These are phyloP conservation scores for Epirrhoe alternata DNA, from an alignment of 2,888 invertebrate genomes.

Conservation along the genomic window DNA sequence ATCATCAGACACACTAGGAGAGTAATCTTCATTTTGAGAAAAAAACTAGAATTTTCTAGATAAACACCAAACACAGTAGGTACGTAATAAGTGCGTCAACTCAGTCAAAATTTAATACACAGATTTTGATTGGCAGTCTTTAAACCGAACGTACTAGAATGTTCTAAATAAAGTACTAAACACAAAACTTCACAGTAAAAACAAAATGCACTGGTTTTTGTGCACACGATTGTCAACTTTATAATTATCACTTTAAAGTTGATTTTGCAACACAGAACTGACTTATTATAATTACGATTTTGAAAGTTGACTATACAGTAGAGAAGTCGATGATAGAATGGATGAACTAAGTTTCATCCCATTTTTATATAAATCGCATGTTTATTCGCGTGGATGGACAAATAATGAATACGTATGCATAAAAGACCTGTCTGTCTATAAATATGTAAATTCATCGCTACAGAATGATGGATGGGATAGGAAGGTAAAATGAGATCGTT, in stretches of 20 bases:
- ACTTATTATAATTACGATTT: neutral
- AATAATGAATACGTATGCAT: conserved; percentile 8
- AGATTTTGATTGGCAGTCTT: neutral
- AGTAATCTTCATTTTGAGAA: conserved; percentile 9
- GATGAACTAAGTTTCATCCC: neutral
- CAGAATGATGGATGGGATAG: neutral
- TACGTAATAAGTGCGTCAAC: too few species aligned
- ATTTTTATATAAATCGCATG: conserved; percentile 25
- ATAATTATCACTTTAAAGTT: too few species aligned
- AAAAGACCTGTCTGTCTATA: conserved; percentile 4
- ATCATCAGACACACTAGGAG: conserved; percentile 6
- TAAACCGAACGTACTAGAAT: too few species aligned
- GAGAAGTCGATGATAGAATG: conserved; percentile 4
- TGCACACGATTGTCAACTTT: too few species aligned
- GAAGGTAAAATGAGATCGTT: neutral
- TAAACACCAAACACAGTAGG: too few species aligned
- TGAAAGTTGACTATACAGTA: neutral
- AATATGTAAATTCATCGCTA: conserved; percentile 7
- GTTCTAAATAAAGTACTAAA: too few species aligned
- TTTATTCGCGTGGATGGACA: conserved; percentile 13
- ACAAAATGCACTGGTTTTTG: too few species aligned
- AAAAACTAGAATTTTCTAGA: too few species aligned
- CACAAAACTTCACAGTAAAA: neutral
- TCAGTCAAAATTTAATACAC: neutral
- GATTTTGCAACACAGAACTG: too few species aligned